Evolutionary conservation across 2,797 vertebrate species (phyloP), one percentile per base, ranked within the genome.

Genomic region (Bradypodion ventrale): DNA sequence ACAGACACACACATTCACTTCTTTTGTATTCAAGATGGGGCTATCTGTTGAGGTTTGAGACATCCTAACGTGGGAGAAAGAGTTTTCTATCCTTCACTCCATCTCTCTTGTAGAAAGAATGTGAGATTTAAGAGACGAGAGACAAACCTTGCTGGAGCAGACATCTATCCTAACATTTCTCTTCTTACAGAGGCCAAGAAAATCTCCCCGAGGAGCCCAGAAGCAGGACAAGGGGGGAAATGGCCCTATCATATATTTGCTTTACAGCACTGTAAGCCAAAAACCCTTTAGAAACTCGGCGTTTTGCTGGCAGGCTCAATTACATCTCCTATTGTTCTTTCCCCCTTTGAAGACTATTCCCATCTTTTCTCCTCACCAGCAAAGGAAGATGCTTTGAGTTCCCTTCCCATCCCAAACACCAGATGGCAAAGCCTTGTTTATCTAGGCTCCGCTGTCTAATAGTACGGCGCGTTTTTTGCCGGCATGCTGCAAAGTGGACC

Each of bases 361-460:
- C 37, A 23, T 83, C 29, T 56, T 77, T 77, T 60, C 52, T 74
- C 44, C 59, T 83, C 27, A 40, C 42, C 1, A 4, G 25, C 60
- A 27, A 72, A 16, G 15, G 29, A 73, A 79, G 12, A 49, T 32
- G 21, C 12, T 7, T 40, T 49, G 40, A 63, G 5, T 42, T 63
- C 7, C 21, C 23, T 44, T 21, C 62, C 63, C 76, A 4, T 78
- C 16, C 40, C 44, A 35, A 42, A 79, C 80, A 4, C 10, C 7
- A 0, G 4, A 7, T 63, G 52, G 78, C 52, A 75, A 80, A 49
- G 42, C 8, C 15, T 63, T 84, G 56, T 69, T 81, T 59, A 72
- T 84, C 82, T 78, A 87, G 82, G 84, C 73, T 66, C 66, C 19
- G 3, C 52, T 76, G 49, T 49, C 40, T 32, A 78, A n/a, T 23